Evolutionary conservation across 2,113 vertebrate genomes (phyloP), one percentile per base, ranked within the genome.

Genomic region (Hippolais icterina): DNA sequence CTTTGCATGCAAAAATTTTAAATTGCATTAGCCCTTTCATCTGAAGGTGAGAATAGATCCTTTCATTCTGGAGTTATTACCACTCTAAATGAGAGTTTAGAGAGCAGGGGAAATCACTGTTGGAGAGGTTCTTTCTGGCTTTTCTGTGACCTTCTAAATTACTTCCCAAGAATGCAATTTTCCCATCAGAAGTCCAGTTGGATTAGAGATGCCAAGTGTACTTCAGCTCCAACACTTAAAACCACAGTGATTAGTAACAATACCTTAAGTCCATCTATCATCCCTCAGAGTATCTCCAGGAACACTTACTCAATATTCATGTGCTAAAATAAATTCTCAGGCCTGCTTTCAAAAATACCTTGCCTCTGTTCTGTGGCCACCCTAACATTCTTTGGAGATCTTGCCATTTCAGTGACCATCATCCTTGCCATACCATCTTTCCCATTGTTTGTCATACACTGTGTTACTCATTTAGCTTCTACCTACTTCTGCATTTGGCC

Each of bases 111-210:
- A 96, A 96, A 95, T 87, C 2, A 0, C 72, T 94, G 69, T 65
- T 95, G 93, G 86, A 96, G 72, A 89, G 90, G 72, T 87, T 94
- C 85, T 88, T 94, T 95, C 76, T 94, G 92, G 27, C 76, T 95
- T 97, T 95, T 33, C 56, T 89, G 77, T 95, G 93, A 93, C 93
- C 69, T 95, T 92, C 86, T 93, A 83, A 94, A 96, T 95, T 88
- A 87, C 90, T 97, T 94, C 88, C 88, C 41, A 76, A 96, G 92
- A 95, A 96, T 90, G 94, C 80, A 93, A 92, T 97, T 96, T 96
- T 94, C 94, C 94, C 92, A 93, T 87, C 89, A 92, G 72, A 96
- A 96, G 61, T 96, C 88, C 92, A 97, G 80, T 76, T 94, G 69
- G 65, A 41, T 75, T 87, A 71, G 15, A 61, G 65, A 94, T 87